These are phyloP conservation scores for Argynnis bischoffii DNA, from an alignment of 2,888 invertebrate genomes.

Conservation along the genomic window DNA sequence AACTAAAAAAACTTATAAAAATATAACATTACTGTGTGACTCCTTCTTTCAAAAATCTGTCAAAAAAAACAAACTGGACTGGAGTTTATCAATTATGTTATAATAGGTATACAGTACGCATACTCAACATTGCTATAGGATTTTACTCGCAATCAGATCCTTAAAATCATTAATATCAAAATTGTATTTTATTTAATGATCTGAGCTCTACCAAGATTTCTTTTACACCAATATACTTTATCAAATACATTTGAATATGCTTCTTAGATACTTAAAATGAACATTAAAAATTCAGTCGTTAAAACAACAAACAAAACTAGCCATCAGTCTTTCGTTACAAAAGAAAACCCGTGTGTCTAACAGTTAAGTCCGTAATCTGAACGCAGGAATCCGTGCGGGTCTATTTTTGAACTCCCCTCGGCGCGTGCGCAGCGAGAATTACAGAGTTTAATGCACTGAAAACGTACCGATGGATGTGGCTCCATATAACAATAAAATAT, in stretches of 20 bases:
- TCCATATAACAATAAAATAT: conserved; percentile 37
- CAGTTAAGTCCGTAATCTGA: conserved; percentile 44
- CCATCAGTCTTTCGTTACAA: conserved; percentile 35
- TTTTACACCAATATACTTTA: no score
- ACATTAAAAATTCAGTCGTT: conserved; percentile 1
- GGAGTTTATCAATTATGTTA: no score
- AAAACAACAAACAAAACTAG: conserved; percentile 28
- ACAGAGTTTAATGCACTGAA: conserved; percentile 65
- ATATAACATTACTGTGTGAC: no score
- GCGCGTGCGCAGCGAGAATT: conserved; percentile 56
- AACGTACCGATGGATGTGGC: background rate
- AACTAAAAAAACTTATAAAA: no score
- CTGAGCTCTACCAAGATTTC: no score
- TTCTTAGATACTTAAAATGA: conserved; percentile 1
- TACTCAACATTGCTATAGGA: no score
- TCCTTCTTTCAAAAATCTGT: no score
- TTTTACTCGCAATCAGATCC: no score
- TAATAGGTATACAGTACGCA: no score
- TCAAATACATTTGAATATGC: background rate
- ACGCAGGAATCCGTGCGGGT: conserved; percentile 59
- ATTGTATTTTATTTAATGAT: no score
- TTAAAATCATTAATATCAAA: no score
- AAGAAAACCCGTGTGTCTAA: conserved; percentile 39
- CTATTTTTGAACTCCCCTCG: conserved; percentile 72
- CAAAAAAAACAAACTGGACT: no score